These are phyloP conservation scores for Pseudochirops corinnae DNA, from an alignment of 2,797 vertebrate genomes.

Conservation along the genomic window DNA sequence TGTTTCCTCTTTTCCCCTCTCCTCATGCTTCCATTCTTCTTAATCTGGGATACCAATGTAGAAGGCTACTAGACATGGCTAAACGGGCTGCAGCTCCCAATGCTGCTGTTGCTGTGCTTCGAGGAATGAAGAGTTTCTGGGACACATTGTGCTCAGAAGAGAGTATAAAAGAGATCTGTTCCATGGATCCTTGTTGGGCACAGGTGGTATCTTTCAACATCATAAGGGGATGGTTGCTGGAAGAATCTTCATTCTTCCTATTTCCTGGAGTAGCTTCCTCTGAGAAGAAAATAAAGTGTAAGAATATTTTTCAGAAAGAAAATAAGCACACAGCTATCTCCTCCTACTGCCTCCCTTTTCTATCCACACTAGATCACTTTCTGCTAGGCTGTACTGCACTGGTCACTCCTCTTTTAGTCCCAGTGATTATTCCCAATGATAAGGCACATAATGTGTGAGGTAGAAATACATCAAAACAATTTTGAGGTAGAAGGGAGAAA, in stretches of 20 bases:
- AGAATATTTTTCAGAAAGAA: constrained; percentile 14
- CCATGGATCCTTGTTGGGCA: constrained; percentile 40
- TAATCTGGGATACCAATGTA: constrained; percentile 78
- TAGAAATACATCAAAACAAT: constrained; percentile 10
- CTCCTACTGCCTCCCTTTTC: background rate
- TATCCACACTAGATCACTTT: background rate
- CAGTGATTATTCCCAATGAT: background rate
- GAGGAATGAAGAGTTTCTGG: constrained; percentile 79
- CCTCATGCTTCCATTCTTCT: constrained; percentile 65
- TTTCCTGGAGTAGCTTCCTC: constrained; percentile 72
- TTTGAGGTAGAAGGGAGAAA: background rate
- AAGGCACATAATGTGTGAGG: constrained; percentile 11
- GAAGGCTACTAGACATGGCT: constrained; percentile 73
- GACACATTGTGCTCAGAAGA: constrained; percentile 74
- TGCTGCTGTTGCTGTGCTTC: constrained; percentile 75
- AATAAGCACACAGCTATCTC: background rate
- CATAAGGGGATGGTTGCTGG: background rate
- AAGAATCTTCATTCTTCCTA: constrained; percentile 64
- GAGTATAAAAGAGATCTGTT: constrained; percentile 75
- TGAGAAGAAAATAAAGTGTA: constrained; percentile 73
- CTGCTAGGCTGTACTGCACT: background rate
- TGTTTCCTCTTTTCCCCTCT: background rate
- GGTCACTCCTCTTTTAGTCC: background rate
- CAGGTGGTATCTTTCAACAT: constrained; percentile 20
- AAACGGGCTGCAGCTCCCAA: constrained; percentile 81